Evolutionary conservation across 92 coral and sea anemone species (phyloP).

Genomic region (Virgularia gustaviana): DNA sequence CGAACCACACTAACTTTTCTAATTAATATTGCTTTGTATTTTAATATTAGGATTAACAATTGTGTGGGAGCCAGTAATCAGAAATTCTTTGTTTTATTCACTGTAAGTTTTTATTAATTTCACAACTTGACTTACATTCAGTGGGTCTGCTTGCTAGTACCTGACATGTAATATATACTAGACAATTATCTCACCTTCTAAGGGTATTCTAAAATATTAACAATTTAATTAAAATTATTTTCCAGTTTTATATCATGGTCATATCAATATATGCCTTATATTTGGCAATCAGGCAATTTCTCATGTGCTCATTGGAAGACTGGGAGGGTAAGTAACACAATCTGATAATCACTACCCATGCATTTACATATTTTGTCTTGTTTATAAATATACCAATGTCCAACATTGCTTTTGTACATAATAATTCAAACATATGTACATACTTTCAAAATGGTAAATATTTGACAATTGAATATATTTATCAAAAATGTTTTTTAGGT

Average conservation of each 20-base stretch:
- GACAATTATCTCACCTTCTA: neutral
- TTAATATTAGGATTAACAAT: slow-evolving; percentile 73
- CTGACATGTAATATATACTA: no score
- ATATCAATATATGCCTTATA: slow-evolving; percentile 77
- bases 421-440: neutral
- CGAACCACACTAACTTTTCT: no score
- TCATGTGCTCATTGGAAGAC: slow-evolving; percentile 77
- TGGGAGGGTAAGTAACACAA: slow-evolving; percentile 83
- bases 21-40: neutral
- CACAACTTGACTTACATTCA: no score
- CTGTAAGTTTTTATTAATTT: slow-evolving; percentile 56
- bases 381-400: neutral
- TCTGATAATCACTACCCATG: no score
- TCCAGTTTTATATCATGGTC: slow-evolving; percentile 81
- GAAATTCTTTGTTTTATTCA: slow-evolving; percentile 88
- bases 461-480: neutral
- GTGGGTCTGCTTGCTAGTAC: no score
- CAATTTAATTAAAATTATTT: slow-evolving; percentile 8
- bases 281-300: slow-evolving; percentile 72
- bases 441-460: neutral
- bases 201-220: neutral
- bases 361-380: no score
- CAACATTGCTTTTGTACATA: neutral
- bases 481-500: slow-evolving; percentile 53
- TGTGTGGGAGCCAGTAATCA: slow-evolving; percentile 99